Evolutionary conservation across 1,140 invertebrate genomes (phyloP).

Genomic region (Sipha flava): DNA sequence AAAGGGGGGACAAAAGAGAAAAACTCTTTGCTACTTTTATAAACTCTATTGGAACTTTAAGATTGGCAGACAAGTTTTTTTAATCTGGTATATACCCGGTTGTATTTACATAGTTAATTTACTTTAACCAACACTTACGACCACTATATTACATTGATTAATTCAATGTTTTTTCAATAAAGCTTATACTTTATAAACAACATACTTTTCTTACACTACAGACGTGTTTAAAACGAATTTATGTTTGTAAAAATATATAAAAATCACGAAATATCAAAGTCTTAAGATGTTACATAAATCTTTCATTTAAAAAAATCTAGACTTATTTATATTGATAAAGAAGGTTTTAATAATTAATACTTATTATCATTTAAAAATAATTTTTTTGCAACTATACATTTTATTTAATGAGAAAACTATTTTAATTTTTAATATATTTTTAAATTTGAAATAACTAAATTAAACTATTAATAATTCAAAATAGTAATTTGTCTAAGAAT

Average conservation of each 20-base stretch:
- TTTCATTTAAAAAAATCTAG: too few relatives aligned
- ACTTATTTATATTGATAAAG: too few relatives aligned
- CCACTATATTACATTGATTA: background rate
- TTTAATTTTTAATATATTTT: too few relatives aligned
- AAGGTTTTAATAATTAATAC: too few relatives aligned
- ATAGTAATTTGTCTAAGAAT: too few relatives aligned
- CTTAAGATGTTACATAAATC: background rate
- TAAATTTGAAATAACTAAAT: too few relatives aligned
- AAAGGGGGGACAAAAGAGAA: background rate
- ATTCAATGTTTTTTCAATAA: background rate
- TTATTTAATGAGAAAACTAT: too few relatives aligned
- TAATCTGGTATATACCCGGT: background rate
- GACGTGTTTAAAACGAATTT: background rate
- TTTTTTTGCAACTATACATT: too few relatives aligned
- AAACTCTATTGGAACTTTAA: background rate
- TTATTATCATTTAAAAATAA: too few relatives aligned
- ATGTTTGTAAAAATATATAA: background rate
- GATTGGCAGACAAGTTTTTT: background rate
- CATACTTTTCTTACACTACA: background rate
- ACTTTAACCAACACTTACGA: background rate
- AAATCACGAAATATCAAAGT: background rate
- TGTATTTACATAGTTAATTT: constrained; percentile 17
- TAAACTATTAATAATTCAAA: too few relatives aligned
- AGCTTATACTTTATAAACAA: background rate
- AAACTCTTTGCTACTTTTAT: constrained; percentile 5